phyloP scores from a whole-genome alignment of 2,797 vertebrate species.

The Hozukius guyotensis region DNA sequence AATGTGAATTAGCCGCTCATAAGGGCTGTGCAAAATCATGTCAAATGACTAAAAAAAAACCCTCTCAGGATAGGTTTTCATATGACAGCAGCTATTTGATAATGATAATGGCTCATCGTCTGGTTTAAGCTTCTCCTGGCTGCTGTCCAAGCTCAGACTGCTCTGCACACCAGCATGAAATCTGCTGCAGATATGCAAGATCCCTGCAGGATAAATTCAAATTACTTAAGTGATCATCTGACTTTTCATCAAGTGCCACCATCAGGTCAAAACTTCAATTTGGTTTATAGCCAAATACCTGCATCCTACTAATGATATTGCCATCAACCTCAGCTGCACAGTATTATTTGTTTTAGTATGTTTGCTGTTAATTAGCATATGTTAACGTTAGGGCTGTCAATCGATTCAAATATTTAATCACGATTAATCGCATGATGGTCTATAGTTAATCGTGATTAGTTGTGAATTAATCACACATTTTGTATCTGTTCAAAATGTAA shows the following conservation, averaged over 20 bases:
- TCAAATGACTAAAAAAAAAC: background rate
- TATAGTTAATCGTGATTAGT: too few species aligned
- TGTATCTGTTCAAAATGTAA: too few species aligned
- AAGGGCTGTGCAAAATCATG: background rate
- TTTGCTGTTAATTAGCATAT: too few species aligned
- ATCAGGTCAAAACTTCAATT: background rate
- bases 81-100: background rate
- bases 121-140: conserved; percentile 7
- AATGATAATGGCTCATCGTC: background rate
- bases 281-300: background rate
- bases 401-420: too few species aligned
- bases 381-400: too few species aligned
- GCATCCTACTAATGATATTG: background rate
- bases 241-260: background rate
- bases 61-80: background rate
- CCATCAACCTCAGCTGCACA: background rate
- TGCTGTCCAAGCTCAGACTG: background rate
- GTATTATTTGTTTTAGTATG: too few species aligned
- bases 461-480: too few species aligned
- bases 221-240: background rate
- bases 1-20: conserved; percentile 13
- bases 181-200: background rate
- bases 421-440: too few species aligned
- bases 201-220: background rate
- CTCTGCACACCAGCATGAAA: background rate